Evolutionary conservation across 2,113 vertebrate genomes (phyloP), one percentile per base, ranked within the genome.

Genomic region (Embiotoca jacksoni): DNA sequence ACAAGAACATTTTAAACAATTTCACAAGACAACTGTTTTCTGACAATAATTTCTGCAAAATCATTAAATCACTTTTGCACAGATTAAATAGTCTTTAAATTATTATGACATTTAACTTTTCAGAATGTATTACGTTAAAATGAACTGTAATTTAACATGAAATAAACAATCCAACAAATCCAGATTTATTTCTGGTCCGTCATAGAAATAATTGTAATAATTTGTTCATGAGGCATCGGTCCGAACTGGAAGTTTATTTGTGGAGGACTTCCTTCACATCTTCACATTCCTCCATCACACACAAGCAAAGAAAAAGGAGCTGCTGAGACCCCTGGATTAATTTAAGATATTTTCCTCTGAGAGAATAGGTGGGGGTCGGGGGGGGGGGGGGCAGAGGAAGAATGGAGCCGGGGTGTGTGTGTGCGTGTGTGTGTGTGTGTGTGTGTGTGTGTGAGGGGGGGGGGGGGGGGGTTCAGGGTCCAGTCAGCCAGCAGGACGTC

Each of bases 401-500:
- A 84, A 82, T 75, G 41, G 50, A 67, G 65, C 35, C 3, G 2
- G 41, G 36, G 58, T 23, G 8, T 54, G n/a, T 9, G 16, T 23
- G 23, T 23, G 23, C 1, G 23, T 23, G 23, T 23, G 23, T 23
- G 23, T 23, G 44, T 23, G 23, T 23, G 23, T 23, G 46, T 44
- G 50, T 33, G 41, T 23, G 23, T 23, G 23, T 23, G 46, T 44
- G 50, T 33, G 41, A 1, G 44, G 46, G 44, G 50, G 33, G 41
- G 10, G 63, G 15, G 75, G 66, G 47, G 39, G 39, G 35, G 84
- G 90, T 93, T 93, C 92, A 86, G 88, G 89, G 92, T 86, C 92
- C 87, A 85, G 62, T 83, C 92, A 87, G 83, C 41, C 95, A 96
- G 94, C 92, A 39, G 95, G 95, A 95, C 94, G 94, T 95, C 94